Conservation (phyloP, 1,140 invertebrate species). For the Campoletis sonorensis region DNA sequence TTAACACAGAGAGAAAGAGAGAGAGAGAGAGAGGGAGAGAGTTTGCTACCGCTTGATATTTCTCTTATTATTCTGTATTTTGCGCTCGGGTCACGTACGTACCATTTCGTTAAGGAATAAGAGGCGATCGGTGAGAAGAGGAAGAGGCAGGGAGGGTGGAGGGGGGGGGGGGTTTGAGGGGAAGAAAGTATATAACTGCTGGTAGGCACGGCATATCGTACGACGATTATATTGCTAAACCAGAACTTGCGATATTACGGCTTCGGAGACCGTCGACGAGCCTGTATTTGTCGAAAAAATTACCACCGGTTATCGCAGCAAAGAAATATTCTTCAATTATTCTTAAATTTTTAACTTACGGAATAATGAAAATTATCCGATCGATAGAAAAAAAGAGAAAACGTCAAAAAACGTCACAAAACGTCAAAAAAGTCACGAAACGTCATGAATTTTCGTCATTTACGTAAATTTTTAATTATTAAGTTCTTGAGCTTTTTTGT, state of each 20-base stretch:
- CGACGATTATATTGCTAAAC: conserved; percentile 49
- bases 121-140: background rate
- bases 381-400: no score
- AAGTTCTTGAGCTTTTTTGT: no score
- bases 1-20: no score
- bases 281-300: background rate
- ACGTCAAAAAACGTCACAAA: no score
- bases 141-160: background rate
- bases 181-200: conserved; percentile 54
- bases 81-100: conserved; percentile 68
- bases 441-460: no score
- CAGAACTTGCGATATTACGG: conserved; percentile 21
- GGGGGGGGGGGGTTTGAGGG: background rate
- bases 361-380: no score
- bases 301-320: no score
- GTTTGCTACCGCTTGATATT: conserved; percentile 51
- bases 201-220: conserved; percentile 59
- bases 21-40: no score
- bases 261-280: background rate
- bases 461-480: no score
- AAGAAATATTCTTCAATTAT: no score
- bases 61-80: conserved; percentile 68
- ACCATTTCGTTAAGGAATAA: conserved; percentile 31
- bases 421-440: no score
- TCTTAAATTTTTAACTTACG: no score